phyloP scores from a whole-genome alignment of 2,797 vertebrate genomes.

The Podarcis siculus region DNA sequence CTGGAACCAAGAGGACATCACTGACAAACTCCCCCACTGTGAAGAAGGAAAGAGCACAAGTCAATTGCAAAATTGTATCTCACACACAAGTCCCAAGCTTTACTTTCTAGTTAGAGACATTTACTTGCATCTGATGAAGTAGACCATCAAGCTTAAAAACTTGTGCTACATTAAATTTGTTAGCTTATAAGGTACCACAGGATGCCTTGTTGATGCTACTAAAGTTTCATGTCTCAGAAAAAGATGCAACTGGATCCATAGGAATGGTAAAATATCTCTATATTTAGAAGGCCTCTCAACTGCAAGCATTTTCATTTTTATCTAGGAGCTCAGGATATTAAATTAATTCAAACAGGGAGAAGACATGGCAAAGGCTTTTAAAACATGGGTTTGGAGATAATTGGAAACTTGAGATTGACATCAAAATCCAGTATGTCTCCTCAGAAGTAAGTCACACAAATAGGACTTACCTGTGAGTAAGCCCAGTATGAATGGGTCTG shows the following conservation, averaged over 20 bases:
- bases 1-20: slow-evolving; percentile 93
- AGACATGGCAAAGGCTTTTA: not conserved
- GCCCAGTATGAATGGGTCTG: no score
- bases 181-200: not conserved
- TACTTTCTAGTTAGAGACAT: not conserved
- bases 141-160: not conserved
- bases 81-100: not conserved
- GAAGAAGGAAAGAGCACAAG: not conserved
- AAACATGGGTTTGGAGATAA: not conserved
- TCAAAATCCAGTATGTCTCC: no score
- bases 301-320: not conserved
- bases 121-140: not conserved
- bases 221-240: not conserved
- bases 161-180: no score
- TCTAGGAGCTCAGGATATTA: not conserved
- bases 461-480: no score
- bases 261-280: not conserved
- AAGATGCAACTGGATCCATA: accelerated
- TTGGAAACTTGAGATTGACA: not conserved
- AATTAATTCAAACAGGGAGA: accelerated
- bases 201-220: not conserved
- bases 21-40: slow-evolving; percentile 97
- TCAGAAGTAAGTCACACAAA: no score
- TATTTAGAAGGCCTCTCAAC: not conserved
- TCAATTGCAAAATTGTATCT: not conserved